Conservation (phyloP, 2,113 vertebrate genomes). For the Myotis davidii region DNA sequence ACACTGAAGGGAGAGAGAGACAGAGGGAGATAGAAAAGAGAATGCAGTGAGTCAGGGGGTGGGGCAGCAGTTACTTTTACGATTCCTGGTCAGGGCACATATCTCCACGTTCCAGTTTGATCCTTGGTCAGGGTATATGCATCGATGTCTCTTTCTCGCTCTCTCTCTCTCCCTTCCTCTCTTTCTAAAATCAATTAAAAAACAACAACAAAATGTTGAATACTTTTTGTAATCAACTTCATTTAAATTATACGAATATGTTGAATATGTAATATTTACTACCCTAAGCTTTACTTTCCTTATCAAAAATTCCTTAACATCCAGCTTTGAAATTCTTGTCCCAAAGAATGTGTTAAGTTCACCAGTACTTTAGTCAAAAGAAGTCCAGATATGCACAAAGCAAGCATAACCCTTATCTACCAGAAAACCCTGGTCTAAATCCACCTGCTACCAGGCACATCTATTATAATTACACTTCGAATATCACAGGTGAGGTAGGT, state of each 20-base stretch:
- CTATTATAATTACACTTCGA: background rate
- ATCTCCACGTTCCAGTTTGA: background rate
- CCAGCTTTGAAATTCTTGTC: conserved; percentile 20
- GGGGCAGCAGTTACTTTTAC: background rate
- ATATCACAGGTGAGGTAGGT: background rate
- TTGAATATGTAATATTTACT: conserved; percentile 9
- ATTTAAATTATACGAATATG: background rate
- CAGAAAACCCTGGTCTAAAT: background rate
- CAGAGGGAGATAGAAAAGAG: background rate
- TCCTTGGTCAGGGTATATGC: background rate
- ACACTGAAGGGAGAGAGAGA: background rate
- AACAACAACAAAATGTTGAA: background rate
- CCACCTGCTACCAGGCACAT: background rate
- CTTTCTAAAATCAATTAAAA: background rate
- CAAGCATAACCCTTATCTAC: background rate
- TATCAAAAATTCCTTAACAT: background rate
- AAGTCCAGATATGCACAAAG: background rate
- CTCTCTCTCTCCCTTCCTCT: background rate
- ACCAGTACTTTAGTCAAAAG: background rate
- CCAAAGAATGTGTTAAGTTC: background rate
- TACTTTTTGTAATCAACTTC: background rate
- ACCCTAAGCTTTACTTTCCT: background rate
- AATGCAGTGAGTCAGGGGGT: background rate
- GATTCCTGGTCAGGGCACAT: background rate
- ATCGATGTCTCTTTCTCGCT: background rate